A percentile compares a stretch with the other conserved stretches of the same genome.
Evolutionary conservation across 1,140 invertebrate species (phyloP).

Genomic region (Ctenoplectra terminalis): DNA sequence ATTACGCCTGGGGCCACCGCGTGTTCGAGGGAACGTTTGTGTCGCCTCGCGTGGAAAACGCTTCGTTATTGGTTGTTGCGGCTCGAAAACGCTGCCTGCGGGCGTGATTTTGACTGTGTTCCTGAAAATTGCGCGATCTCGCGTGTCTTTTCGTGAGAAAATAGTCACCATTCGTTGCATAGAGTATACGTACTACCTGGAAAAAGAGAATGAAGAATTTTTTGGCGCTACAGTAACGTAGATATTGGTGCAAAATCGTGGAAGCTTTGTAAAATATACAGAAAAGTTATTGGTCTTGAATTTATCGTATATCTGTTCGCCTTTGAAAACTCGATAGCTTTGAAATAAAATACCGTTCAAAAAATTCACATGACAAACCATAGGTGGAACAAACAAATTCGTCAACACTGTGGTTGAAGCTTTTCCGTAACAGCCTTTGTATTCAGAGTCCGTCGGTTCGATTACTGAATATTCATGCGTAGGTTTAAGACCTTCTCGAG

Average conservation of each 20-base stretch:
- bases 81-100: not conserved
- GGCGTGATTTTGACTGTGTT: not conserved
- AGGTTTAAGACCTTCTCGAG: not conserved
- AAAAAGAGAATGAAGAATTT: too few species aligned
- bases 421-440: not conserved
- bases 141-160: too few species aligned
- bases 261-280: not conserved
- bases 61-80: slow-evolving; percentile 13
- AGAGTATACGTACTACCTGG: too few species aligned
- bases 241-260: not conserved
- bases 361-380: not conserved
- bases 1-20: slow-evolving; percentile 18
- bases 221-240: not conserved
- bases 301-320: not conserved
- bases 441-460: too few species aligned
- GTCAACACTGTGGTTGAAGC: not conserved
- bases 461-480: not conserved
- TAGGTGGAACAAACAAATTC: not conserved
- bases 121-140: too few species aligned
- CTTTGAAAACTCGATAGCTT: not conserved
- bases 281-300: not conserved
- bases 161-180: too few species aligned
- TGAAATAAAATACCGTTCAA: not conserved
- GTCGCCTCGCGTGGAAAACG: slow-evolving; percentile 4
- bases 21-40: not conserved